Conservation (phyloP, 2,888 invertebrate species). For the Protodeltote pygarga region DNA sequence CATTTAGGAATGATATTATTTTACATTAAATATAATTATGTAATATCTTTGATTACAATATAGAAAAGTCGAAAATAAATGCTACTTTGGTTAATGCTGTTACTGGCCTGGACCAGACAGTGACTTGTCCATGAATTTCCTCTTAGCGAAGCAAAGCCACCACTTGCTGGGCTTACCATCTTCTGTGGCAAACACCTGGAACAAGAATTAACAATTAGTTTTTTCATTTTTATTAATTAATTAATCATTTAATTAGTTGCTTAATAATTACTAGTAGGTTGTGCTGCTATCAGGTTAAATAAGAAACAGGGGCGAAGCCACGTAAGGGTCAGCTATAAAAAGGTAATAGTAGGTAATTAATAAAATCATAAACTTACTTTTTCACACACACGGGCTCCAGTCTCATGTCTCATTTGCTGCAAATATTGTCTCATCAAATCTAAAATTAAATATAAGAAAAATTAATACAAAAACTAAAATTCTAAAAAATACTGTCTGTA, state of each 20-base stretch:
- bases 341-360: too few relatives aligned
- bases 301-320: too few relatives aligned
- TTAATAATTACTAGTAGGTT: too few relatives aligned
- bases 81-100: slow-evolving; percentile 43
- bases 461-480: not conserved
- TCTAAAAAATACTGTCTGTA: not conserved
- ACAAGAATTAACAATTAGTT: slow-evolving; percentile 8
- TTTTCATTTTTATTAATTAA: not conserved
- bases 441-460: slow-evolving; percentile 69
- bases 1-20: slow-evolving; percentile 19
- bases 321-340: too few relatives aligned
- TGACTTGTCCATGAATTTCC: slow-evolving; percentile 99
- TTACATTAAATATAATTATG: slow-evolving; percentile 1
- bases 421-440: slow-evolving; percentile 97
- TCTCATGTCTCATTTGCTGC: slow-evolving; percentile 97
- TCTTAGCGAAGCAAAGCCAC: slow-evolving; percentile 99
- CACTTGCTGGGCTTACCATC: slow-evolving; percentile 99
- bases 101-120: slow-evolving; percentile 95
- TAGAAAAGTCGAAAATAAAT: slow-evolving; percentile 18
- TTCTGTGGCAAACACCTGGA: slow-evolving; percentile 91
- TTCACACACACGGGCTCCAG: slow-evolving; percentile 96
- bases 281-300: too few relatives aligned
- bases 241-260: too few relatives aligned
- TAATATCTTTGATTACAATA: too few relatives aligned
- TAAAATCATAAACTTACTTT: slow-evolving; percentile 90